These are phyloP conservation scores for Netelia inedita DNA, from an alignment of 2,888 invertebrate genomes.

Conservation along the genomic window DNA sequence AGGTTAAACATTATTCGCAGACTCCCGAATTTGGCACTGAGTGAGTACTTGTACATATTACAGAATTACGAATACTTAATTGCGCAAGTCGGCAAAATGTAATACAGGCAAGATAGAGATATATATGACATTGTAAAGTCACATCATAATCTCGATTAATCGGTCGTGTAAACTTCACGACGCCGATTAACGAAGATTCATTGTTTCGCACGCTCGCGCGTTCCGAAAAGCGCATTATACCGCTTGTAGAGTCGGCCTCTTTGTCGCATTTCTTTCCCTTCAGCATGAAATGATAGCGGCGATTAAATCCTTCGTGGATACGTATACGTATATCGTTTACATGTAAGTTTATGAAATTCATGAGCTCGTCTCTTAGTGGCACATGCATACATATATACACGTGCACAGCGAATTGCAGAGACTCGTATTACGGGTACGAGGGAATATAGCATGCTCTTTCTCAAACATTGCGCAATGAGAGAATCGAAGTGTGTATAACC, in stretches of 20 bases:
- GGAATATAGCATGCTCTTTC: slow-evolving; percentile 44
- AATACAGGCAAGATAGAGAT: background rate
- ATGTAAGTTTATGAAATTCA: slow-evolving; percentile 38
- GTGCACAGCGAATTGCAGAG: background rate
- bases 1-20: too few relatives aligned
- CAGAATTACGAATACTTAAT: too few relatives aligned
- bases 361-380: slow-evolving; percentile 6
- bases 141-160: slow-evolving; percentile 6
- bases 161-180: background rate
- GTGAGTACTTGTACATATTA: too few relatives aligned
- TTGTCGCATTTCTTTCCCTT: slow-evolving; percentile 31
- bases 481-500: slow-evolving; percentile 47
- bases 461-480: slow-evolving; percentile 53
- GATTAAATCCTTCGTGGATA: slow-evolving; percentile 16
- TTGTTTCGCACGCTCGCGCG: slow-evolving; percentile 3
- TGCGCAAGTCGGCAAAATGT: background rate
- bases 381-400: background rate
- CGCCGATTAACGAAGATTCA: slow-evolving; percentile 1
- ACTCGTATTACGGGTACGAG: slow-evolving; percentile 23
- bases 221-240: slow-evolving; percentile 3
- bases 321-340: background rate
- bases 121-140: background rate
- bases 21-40: too few relatives aligned
- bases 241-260: slow-evolving; percentile 37
- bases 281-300: slow-evolving; percentile 40